Base-by-base conservation (phyloP, 2,888 invertebrate species). In the Blastobasis lacticolella region DNA sequence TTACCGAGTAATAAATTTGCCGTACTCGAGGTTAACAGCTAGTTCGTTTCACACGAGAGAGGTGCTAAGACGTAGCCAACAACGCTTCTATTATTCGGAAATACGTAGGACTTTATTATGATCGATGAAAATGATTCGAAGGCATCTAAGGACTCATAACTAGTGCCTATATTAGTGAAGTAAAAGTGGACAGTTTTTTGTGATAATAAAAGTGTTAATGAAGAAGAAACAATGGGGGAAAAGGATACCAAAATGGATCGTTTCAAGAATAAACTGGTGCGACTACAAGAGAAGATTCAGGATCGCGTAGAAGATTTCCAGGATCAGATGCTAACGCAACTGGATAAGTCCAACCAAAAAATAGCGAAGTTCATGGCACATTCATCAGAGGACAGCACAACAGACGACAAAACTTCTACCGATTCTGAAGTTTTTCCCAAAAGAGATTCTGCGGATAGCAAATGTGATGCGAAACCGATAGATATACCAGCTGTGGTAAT, bases 241-340 rank as follows among this genome's bases (percentile, higher is more conserved):
- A 74, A 71, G 53, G 78, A 83, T 4, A 83, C 80, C 38, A 84
- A 78, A 65, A 78, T 88, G 65, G 78, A 80, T 0, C 66, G 68
- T 8, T 55, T 88, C 0, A 89, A 82, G 58, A 75, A 73, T 48
- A 71, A 74, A 0, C 59, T 88, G 0, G 69, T 76, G 37, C 81
- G 70, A 58, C 67, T 88, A 38, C 88, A 88, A 52, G 87, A 65
- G 10, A 88, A 82, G 54, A 72, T 89, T 0, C 86, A 88, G 47
- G 81, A 84, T 45, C 69, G 73, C 1, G 80, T 88, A 44, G 88
- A 88, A 56, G 83, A 79, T 49, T 66, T 88, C 0, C 87, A 86
- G 60, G 88, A 86, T 45, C 81, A 85, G 54, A 65, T 88, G 1
- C 87, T 87, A 40, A 75, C 58, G n/a, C 78, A 76, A 63, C 71